phyloP scores from a whole-genome alignment of 2,797 vertebrate genomes.

The Octomys mimax region DNA sequence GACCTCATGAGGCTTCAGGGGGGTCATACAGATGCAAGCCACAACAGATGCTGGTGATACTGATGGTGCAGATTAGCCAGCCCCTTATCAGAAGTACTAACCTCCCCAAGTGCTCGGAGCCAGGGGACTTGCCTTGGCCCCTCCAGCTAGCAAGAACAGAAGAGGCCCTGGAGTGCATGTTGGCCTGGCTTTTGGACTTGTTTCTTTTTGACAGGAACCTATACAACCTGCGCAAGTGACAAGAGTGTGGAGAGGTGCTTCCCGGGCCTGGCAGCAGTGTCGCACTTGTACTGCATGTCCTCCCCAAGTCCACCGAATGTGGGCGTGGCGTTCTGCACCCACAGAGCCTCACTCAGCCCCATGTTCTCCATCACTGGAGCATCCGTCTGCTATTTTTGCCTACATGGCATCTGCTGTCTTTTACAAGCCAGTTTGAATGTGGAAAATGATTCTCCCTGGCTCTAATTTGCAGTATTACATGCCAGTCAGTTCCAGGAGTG shows the following conservation, averaged over 20 bases:
- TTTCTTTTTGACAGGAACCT: neutral
- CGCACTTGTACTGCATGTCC: no score
- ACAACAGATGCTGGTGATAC: no score
- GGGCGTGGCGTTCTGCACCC: no score
- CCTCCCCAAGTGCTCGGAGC: no score
- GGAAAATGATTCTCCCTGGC: neutral
- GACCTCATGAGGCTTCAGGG: neutral
- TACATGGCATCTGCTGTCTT: neutral
- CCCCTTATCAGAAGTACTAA: neutral
- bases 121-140: neutral
- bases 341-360: neutral
- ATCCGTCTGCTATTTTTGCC: neutral
- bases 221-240: neutral
- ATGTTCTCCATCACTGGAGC: rapidly evolving
- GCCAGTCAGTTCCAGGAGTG: neutral
- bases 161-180: neutral
- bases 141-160: neutral
- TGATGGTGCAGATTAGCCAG: neutral
- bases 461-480: neutral
- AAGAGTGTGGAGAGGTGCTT: neutral
- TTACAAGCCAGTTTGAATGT: neutral
- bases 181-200: neutral
- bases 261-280: rapidly evolving
- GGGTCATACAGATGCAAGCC: neutral
- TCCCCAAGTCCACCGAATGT: neutral